Evolutionary conservation across 2,797 vertebrate species (phyloP), one percentile per base, ranked within the genome.

Genomic region (Tolypeutes matacus): DNA sequence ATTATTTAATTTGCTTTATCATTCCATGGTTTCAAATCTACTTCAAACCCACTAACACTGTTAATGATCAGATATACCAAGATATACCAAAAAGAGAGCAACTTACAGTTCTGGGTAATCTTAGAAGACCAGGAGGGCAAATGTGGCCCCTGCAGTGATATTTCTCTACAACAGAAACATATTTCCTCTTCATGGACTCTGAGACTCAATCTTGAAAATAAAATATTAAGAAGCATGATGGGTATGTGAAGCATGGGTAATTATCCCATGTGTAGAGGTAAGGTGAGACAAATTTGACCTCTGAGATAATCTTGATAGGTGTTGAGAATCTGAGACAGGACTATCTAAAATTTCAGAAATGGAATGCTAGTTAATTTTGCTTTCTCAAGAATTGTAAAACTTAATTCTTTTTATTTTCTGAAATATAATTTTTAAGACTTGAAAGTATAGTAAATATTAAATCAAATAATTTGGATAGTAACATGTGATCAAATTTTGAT

Each of bases 51-150:
- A n/a, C n/a, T n/a, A n/a, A n/a, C n/a, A n/a, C n/a, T n/a, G n/a
- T n/a, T n/a, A n/a, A n/a, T n/a, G n/a, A n/a, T n/a, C n/a, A n/a
- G n/a, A n/a, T n/a, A n/a, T n/a, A n/a, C n/a, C n/a, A n/a, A 95
- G 14, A 70, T 94, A 96, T 0, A 87, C n/a, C 82, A 94, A 7
- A 15, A 95, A 86, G 12, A 96, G 78, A 2, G 86, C n/a, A n/a
- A n/a, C n/a, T n/a, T n/a, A n/a, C n/a, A n/a, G n/a, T n/a, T n/a
- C n/a, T n/a, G n/a, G n/a, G 17, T 86, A 60, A 53, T 97, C 93
- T 8, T 96, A 96, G 69, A 97, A 95, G 36, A 96, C 96, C 49
- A 89, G 5, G 17, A 97, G 89, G 3, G 51, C 80, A 67, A 97
- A 97, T 4, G 80, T 81, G 14, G 46, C 81, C 60, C 86, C n/a